Evolutionary conservation across 2,888 invertebrate species (phyloP), one percentile per base, ranked within the genome.

Genomic region (Drosophila leonis): DNA sequence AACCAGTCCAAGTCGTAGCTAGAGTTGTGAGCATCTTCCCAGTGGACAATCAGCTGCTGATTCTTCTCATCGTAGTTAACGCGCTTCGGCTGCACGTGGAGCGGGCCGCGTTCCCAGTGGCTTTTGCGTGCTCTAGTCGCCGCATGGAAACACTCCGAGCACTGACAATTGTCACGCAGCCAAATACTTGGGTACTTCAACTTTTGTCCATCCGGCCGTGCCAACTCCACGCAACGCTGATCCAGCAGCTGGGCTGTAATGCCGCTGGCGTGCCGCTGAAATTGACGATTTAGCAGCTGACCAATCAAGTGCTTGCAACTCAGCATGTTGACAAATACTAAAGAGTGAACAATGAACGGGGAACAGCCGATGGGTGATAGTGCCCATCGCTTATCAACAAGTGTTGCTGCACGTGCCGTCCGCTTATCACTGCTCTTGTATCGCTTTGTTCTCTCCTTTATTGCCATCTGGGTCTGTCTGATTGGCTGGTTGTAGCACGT

Each of bases 141-240:
- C 8, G 88, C 83, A 82, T 96, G 95, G 88, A 95, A 96, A 83
- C 96, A 97, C 57, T 94, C 88, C 42, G 94, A 91, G 83, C 96
- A 96, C 72, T 95, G 95, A 78, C 96, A 96, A 90, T 96, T 96
- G 90, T 97, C 96, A 76, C 96, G 92, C 24, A 96, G 91, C 96
- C 96, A 97, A 39, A 96, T 94, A 67, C 94, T 94, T 0, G 96
- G 96, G 87, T 94, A 96, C 75, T 94, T 91, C 2, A 94, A 73
- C 41, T 72, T 61, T n/a, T 35, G 44, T 5, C 71, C 79, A 41
- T 78, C 60, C 4, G 44, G 15, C 18, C 77, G 67, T 8, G 56
- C 56, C 1, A 90, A 24, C 13, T 85, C 76, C 48, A 91, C 78
- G 62, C 71, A 75, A 12, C 79, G 79, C 4, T 74, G 76, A 15